Base-by-base conservation (phyloP, 2,888 invertebrate genomes). In the Caenorhabditis sp. region DNA sequence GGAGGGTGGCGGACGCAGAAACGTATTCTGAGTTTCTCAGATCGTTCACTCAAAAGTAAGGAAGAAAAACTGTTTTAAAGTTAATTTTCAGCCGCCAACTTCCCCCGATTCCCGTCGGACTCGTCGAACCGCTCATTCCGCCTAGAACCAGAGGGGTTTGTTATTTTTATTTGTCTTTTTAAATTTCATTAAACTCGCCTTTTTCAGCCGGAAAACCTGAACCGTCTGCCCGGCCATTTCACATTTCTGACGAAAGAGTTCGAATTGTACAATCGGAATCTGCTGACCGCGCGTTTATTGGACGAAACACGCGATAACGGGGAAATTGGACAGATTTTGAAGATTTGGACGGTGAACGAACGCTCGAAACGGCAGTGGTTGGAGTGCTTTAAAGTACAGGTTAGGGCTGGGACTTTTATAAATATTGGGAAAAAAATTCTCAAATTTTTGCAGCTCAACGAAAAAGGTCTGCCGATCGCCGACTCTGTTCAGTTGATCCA, bases 321-420 rank as follows among this genome's bases (percentile, higher is more conserved):
- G 4, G 52, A 48, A n/a, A n/a, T n/a, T 30, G 50, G 22, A 17
- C 27, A 61, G 11, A 8, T 32, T 39, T 32, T 74, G n/a, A 56
- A 62, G 48, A 45, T 82, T 3, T 80, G 82, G 82, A 74, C 73
- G 5, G 78, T 79, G 2, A 73, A 70, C 53, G 81, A 81, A 32
- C 58, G 81, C 55, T 68, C 78, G 20, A 70, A 68, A 58, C 22
- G 80, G 39, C 24, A 59, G 41, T 27, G 56, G n/a, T 13, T 78
- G 9, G 81, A 81, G 37, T 20, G 43, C 3, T 65, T 76, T 9
- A 20, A 50, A 24, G 53, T 76, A n/a, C 35, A 73, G n/a, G 68
- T 73, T 15, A 32, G 53, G 9, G 8, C 0, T 45, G 1, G 27
- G 9, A 30, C 5, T 30, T 9, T 5, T 9, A 7, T 5, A 20